Evolutionary conservation across 2,113 vertebrate genomes (phyloP), one percentile per base, ranked within the genome.

Genomic region (Propithecus coquereli): DNA sequence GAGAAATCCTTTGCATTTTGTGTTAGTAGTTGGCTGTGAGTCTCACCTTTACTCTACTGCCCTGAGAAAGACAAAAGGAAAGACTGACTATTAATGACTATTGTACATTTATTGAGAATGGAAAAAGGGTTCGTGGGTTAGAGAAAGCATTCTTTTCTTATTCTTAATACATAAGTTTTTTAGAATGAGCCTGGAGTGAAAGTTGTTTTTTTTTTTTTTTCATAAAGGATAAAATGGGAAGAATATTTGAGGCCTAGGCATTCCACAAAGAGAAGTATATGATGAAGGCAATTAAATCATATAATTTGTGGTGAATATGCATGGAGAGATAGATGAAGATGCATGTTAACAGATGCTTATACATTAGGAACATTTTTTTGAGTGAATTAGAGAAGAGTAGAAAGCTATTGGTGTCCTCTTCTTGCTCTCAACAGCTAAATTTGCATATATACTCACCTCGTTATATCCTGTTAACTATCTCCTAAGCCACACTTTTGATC

Each of bases 401-500:
- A 86, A 97, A 79, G 37, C 85, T 92, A 59, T 25, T 94, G 85
- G 68, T 86, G n/a, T 37, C 65, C 27, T 95, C 45, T 93, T 2
- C 80, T 76, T 92, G 65, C 61, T 93, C 52, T 91, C 70, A 65
- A 87, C 83, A 90, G 71, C 88, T 85, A 93, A 97, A 84, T 84
- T 71, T 50, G n/a, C 95, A 65, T 95, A 96, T 95, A 92, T 97
- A 97, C 98, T 98, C 97, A 98, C 97, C 74, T 98, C 32, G 2
- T 97, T 97, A 87, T 96, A 76, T 98, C 94, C 87, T 97, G 90
- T 94, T 98, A 98, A 98, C 94, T 37, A 8, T 84, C 82, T 70
- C 80, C 97, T 96, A 94, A 16, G 79, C 94, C 94, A 91, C 45
- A 3, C 94, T 96, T 97, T 97, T 97, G 94, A 93, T 96, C 43